phyloP scores from a whole-genome alignment of 2,888 invertebrate genomes.

The Apodemia duryi region DNA sequence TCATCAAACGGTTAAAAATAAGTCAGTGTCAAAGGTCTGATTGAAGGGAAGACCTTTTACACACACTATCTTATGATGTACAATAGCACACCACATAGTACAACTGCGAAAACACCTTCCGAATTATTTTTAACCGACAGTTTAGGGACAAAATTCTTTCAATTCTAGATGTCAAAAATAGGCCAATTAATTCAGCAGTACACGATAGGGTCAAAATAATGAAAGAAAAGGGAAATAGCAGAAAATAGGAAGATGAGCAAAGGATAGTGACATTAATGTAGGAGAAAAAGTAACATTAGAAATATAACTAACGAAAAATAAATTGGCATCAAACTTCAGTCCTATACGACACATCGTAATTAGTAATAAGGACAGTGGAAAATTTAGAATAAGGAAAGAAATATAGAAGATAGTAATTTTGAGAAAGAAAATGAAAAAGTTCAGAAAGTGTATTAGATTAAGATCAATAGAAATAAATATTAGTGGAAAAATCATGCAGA shows the following conservation, averaged over 20 bases:
- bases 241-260: conserved; percentile 22
- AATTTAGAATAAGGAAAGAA: too few species aligned
- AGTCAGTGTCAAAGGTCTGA: conserved; percentile 24
- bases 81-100: conserved; percentile 5
- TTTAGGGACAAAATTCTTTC: conserved; percentile 36
- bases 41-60: conserved; percentile 17
- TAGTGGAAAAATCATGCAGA: too few species aligned
- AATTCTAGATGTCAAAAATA: conserved; percentile 21
- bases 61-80: conserved; percentile 21
- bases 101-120: conserved; percentile 36
- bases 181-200: conserved; percentile 22
- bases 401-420: too few species aligned
- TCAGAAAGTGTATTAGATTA: too few species aligned
- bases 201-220: conserved; percentile 21
- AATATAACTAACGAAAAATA: conserved; percentile 24
- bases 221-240: conserved; percentile 24
- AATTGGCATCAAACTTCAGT: conserved; percentile 21
- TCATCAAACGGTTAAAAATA: conserved; percentile 33
- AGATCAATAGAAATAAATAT: too few species aligned
- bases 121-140: conserved; percentile 33
- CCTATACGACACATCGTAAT: conserved; percentile 15
- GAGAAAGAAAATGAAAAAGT: conserved; percentile 6
- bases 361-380: neutral
- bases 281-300: conserved; percentile 24
- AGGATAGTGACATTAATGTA: conserved; percentile 13